Evolutionary conservation across 2,113 vertebrate species (phyloP), one percentile per base, ranked within the genome.

Genomic region (Ophthalmolycus amberensis): DNA sequence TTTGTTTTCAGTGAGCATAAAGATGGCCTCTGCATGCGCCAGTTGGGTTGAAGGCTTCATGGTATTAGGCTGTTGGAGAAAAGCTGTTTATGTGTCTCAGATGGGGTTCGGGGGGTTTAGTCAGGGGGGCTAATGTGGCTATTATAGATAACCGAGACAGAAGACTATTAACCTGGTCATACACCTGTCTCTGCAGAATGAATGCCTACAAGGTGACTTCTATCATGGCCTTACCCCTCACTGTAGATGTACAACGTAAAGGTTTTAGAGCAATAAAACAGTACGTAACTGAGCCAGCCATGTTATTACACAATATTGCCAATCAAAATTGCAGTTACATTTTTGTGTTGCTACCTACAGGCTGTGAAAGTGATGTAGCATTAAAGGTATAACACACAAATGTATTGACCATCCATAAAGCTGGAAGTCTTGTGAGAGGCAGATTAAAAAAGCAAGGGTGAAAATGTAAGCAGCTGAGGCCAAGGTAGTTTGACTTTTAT

Each of bases 11-110:
- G 66, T 68, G 42, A 42, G 74, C 64, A 75, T 62, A 85, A 62
- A 76, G 78, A 64, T 27, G 65, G 59, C 58, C 59, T 80, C 63
- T 83, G 82, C 76, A 82, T 44, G 64, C 75, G 65, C 40, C 68
- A 82, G 63, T 72, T 67, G 68, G 44, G 66, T 56, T 58, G 44
- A 60, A 82, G 42, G 54, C 48, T 67, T 83, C 7, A 38, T 76
- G 58, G 71, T 67, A 87, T 72, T 74, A 54, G 69, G 10, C 16
- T 71, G 29, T 46, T 60, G 25, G 9, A 79, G 7, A 78, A 22
- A 7, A 65, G 7, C 56, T 48, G 60, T 22, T 56, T 40, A 8
- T 75, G 9, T 46, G 25, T 73, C 34, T 66, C 18, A n/a, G 9
- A 20, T 60, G n/a, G 9, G 27, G 16, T 50, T 22, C 42, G 54